These are phyloP conservation scores for Glossophaga mutica DNA, from an alignment of 2,797 vertebrate species.

Conservation along the genomic window DNA sequence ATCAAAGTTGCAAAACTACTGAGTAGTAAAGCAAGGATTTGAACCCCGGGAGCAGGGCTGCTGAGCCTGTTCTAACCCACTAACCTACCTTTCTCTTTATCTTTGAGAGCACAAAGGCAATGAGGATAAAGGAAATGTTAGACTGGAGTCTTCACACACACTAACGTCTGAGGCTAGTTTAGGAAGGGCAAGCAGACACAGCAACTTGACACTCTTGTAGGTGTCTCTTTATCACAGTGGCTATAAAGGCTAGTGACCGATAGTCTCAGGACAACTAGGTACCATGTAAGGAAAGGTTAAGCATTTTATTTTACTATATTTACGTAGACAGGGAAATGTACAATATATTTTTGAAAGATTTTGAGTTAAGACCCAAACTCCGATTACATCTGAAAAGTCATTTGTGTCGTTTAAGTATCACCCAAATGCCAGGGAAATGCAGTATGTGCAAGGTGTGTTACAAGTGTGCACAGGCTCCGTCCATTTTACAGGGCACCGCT, in stretches of 20 bases:
- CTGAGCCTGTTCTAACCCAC: background rate
- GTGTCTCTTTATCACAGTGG: background rate
- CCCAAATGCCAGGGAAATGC: background rate
- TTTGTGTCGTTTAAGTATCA: background rate
- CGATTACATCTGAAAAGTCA: background rate
- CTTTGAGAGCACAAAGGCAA: background rate
- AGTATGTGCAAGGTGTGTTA: background rate
- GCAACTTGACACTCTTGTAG: background rate
- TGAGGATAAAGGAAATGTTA: background rate
- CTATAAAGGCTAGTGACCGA: background rate
- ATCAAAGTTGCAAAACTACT: background rate
- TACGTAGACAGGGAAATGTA: background rate
- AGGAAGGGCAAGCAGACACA: background rate
- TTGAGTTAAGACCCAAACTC: background rate
- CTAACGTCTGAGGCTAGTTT: background rate
- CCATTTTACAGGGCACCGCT: background rate
- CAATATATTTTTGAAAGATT: background rate
- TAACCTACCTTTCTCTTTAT: background rate
- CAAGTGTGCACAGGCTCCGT: background rate
- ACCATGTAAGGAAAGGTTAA: background rate
- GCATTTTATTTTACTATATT: background rate
- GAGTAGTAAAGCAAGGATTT: background rate
- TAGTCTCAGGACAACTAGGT: background rate
- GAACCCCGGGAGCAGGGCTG: background rate
- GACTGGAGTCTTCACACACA: background rate